Conservation (phyloP, 2,113 vertebrate genomes). For the Calidris pygmaea region DNA sequence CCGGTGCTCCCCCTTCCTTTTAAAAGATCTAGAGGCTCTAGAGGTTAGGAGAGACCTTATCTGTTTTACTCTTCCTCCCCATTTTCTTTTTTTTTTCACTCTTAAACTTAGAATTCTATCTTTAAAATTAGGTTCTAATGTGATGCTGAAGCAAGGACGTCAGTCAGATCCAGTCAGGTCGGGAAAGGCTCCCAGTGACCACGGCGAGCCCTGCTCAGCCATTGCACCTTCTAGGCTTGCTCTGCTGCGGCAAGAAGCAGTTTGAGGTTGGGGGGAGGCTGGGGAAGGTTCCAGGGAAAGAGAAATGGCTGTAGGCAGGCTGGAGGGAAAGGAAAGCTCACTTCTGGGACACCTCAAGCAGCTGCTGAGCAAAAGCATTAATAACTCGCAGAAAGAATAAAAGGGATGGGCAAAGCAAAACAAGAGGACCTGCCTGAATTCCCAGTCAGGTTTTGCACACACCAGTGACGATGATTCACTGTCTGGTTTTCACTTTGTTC, state of each 20-base stretch:
- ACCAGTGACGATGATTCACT: conserved; percentile 65
- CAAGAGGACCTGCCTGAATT: conserved; percentile 60
- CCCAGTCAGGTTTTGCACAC: conserved; percentile 63
- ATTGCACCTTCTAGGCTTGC: not conserved
- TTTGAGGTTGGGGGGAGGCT: not conserved
- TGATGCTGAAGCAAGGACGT: not conserved
- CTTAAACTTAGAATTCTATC: not conserved
- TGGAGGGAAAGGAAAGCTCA: not conserved
- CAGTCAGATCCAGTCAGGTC: not conserved
- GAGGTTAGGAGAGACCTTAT: not conserved
- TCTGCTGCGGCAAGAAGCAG: accelerated
- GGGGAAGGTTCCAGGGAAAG: not conserved
- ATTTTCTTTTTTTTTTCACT: not conserved
- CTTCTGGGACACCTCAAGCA: not conserved
- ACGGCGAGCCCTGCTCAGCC: not conserved
- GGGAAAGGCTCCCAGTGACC: not conserved
- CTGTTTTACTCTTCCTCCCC: not conserved
- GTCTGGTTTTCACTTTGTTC: conserved; percentile 69
- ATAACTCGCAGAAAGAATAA: conserved; percentile 1
- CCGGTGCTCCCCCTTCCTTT: not conserved
- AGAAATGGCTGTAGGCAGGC: not conserved
- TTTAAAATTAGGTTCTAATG: not conserved
- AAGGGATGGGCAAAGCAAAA: conserved; percentile 46
- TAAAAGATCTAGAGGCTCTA: not conserved
- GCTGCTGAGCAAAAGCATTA: not conserved